Percentiles rank a stretch among this genome's conserved stretches.
Conservation (phyloP, 1,140 invertebrate species). For the Yoshiicerus persimilis region DNA sequence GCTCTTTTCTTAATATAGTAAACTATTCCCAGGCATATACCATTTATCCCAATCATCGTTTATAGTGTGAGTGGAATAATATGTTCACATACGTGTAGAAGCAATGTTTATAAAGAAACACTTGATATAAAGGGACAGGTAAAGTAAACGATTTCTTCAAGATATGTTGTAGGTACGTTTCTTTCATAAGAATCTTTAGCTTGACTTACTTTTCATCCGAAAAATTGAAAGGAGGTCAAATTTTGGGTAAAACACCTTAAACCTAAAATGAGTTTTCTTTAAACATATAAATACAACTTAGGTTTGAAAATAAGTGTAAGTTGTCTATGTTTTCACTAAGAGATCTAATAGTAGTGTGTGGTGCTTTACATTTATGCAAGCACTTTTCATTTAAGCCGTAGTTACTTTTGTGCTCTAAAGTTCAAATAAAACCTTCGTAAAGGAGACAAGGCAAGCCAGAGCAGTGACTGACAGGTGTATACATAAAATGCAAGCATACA, state of each 20-base stretch:
- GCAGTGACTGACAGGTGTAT: conserved; percentile 12
- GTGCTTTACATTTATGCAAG: not conserved
- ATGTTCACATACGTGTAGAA: not conserved
- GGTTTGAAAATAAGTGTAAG: not conserved
- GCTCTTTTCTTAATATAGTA: not conserved
- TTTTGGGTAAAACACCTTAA: conserved; percentile 21
- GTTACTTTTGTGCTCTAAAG: not conserved
- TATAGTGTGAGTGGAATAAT: not conserved
- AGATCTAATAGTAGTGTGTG: not conserved
- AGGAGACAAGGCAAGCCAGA: not conserved
- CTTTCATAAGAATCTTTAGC: not conserved
- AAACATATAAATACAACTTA: not conserved
- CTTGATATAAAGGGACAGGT: too few relatives aligned
- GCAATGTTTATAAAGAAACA: too few relatives aligned
- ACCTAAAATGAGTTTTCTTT: not conserved
- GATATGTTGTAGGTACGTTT: not conserved
- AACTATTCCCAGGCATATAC: too few relatives aligned
- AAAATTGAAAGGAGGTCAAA: conserved; percentile 1
- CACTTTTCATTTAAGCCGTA: not conserved
- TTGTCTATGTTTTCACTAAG: not conserved
- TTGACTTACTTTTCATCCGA: not conserved
- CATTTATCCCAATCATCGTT: not conserved
- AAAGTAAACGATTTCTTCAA: too few relatives aligned
- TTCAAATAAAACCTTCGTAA: not conserved
- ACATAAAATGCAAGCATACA: too few relatives aligned